Evolutionary conservation across 2,888 invertebrate species (phyloP).

Genomic region (Leptopterna dolabrata): DNA sequence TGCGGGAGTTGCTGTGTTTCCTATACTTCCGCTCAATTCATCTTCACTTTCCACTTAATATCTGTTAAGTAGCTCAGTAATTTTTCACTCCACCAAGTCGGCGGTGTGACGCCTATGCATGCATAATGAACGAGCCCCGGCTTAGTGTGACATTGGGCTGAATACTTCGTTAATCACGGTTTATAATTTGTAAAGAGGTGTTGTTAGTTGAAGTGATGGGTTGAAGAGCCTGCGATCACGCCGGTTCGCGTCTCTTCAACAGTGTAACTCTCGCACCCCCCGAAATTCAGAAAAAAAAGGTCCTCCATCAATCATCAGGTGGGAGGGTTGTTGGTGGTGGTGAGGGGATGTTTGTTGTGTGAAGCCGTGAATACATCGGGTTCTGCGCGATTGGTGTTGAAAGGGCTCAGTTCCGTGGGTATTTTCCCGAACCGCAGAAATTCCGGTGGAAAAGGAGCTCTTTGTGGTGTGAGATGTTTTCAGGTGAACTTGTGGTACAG

Average conservation of each 20-base stretch:
- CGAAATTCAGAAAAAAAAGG: neutral
- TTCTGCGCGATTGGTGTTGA: neutral
- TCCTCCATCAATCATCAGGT: neutral
- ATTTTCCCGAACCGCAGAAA: neutral
- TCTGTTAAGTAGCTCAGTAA: neutral
- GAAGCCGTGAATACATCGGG: neutral
- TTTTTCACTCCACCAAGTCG: neutral
- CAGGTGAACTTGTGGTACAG: too few relatives aligned
- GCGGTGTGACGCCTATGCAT: neutral
- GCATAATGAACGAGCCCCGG: neutral
- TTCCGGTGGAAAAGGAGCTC: neutral
- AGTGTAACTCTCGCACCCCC: neutral
- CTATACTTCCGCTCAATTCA: neutral
- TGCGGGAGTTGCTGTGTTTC: neutral
- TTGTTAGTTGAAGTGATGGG: neutral
- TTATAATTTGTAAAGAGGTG: neutral
- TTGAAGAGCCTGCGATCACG: neutral
- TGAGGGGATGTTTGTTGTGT: neutral
- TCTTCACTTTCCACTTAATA: neutral
- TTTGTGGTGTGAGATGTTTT: too few relatives aligned
- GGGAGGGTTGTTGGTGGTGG: neutral
- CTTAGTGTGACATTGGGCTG: constrained; percentile 3
- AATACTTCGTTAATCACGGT: constrained; percentile 11
- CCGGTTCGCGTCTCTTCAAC: neutral
- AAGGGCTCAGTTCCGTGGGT: neutral